These are phyloP conservation scores for Drosophila sechellia DNA, from an alignment of 1,140 invertebrate species.

Conservation along the genomic window DNA sequence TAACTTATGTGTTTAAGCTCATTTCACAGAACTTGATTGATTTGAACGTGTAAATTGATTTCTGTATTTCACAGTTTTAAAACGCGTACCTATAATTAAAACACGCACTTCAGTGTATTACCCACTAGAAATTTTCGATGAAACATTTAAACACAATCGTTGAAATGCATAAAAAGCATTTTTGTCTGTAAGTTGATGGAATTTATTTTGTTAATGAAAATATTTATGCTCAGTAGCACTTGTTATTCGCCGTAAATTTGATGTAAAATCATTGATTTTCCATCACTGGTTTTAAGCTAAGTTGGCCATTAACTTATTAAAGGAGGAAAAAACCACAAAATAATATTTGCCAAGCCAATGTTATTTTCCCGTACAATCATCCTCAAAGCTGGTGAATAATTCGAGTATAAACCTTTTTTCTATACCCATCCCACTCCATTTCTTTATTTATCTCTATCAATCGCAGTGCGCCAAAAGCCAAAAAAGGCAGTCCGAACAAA, in stretches of 20 bases:
- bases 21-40: neutral
- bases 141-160: neutral
- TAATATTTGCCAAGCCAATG: neutral
- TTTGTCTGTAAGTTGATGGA: neutral
- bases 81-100: too few relatives aligned
- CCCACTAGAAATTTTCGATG: too few relatives aligned
- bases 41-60: neutral
- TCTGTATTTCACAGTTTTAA: neutral
- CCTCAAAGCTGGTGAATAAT: neutral
- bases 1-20: neutral
- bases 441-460: constrained; percentile 27
- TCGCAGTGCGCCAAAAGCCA: constrained; percentile 4
- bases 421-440: neutral
- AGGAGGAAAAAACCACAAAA: neutral
- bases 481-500: constrained; percentile 13
- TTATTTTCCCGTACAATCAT: neutral
- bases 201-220: neutral
- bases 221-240: too few relatives aligned
- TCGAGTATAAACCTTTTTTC: constrained; percentile 1
- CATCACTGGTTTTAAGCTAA: neutral
- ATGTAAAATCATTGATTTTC: neutral
- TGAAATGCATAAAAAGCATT: neutral
- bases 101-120: neutral
- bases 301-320: neutral
- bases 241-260: neutral